Percentiles rank a stretch among this genome's conserved stretches.
These are phyloP conservation scores for Leptopterna dolabrata DNA, from an alignment of 2,888 invertebrate genomes.

Conservation along the genomic window DNA sequence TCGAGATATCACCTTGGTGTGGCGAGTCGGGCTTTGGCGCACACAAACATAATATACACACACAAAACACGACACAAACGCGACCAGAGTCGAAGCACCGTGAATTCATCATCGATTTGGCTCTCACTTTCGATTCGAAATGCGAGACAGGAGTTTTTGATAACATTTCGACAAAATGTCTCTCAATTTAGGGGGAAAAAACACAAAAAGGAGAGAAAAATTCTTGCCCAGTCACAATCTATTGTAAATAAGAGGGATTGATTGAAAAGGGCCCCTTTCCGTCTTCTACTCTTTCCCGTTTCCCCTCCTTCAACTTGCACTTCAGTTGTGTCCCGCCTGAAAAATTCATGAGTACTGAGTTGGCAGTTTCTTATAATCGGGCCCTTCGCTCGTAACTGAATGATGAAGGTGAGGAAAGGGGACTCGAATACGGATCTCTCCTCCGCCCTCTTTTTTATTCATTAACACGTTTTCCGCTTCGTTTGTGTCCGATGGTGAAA, in stretches of 20 bases:
- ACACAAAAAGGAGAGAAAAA: background rate
- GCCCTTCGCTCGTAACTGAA: slow-evolving; percentile 39
- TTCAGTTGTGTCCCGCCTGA: slow-evolving; percentile 48
- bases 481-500: slow-evolving; percentile 2
- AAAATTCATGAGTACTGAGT: slow-evolving; percentile 54
- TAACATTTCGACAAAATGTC: background rate
- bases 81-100: too few relatives aligned
- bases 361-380: slow-evolving; percentile 54
- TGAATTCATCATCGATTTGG: too few relatives aligned
- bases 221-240: slow-evolving; percentile 22
- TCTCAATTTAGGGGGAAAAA: background rate
- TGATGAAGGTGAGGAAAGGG: slow-evolving; percentile 50
- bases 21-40: too few relatives aligned
- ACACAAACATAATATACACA: too few relatives aligned
- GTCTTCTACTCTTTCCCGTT: background rate
- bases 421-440: background rate
- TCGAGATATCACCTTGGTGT: too few relatives aligned
- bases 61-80: too few relatives aligned
- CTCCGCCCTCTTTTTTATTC: slow-evolving; percentile 33
- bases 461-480: slow-evolving; percentile 44
- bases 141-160: too few relatives aligned
- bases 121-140: too few relatives aligned
- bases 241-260: slow-evolving; percentile 46
- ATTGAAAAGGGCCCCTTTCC: slow-evolving; percentile 45
- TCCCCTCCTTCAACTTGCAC: slow-evolving; percentile 24